Conservation (phyloP, 2,888 invertebrate genomes). For the Phalera bucephala region DNA sequence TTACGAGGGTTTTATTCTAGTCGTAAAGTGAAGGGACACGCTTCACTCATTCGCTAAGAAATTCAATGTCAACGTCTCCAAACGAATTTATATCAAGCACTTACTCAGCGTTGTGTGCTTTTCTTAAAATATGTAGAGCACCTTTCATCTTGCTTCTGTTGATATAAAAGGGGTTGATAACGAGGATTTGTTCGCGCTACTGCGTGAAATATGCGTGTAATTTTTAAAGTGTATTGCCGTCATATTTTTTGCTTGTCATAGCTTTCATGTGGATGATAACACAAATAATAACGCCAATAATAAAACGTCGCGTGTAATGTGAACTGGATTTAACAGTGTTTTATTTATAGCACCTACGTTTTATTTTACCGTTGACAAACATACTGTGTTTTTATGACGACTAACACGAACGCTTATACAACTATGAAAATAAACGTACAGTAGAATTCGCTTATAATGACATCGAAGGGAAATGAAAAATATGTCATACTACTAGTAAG, state of each 20-base stretch:
- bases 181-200: neutral
- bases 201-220: neutral
- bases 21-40: slow-evolving; percentile 28
- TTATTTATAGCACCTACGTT: too few species aligned
- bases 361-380: too few species aligned
- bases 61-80: neutral
- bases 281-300: too few species aligned
- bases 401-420: too few species aligned
- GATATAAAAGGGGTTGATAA: neutral
- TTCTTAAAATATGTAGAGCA: slow-evolving; percentile 1
- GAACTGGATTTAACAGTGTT: too few species aligned
- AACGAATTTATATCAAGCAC: neutral
- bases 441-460: too few species aligned
- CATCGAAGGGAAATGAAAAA: too few species aligned
- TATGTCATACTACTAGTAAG: too few species aligned
- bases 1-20: slow-evolving; percentile 25
- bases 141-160: neutral
- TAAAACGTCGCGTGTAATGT: too few species aligned
- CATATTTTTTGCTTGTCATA: neutral
- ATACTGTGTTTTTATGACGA: too few species aligned
- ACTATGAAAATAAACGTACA: too few species aligned
- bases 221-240: neutral
- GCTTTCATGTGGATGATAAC: too few species aligned
- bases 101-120: neutral
- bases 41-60: slow-evolving; percentile 9